Base-by-base conservation (phyloP, 2,888 invertebrate species). In the Oscheius onirici region DNA sequence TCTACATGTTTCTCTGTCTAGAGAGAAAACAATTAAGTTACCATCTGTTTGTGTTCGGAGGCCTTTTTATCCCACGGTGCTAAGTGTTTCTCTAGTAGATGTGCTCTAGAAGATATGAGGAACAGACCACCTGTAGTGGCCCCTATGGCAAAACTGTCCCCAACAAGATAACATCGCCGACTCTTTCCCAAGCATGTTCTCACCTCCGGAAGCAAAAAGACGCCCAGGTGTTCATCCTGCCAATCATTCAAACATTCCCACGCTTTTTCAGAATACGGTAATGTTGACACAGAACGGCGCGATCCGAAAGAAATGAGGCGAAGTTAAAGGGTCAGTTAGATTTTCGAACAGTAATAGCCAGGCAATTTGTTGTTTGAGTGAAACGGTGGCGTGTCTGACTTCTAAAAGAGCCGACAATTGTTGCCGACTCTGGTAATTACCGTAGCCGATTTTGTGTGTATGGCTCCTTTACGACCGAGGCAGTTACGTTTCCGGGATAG, bases 361-460 rank as follows among this genome's bases (percentile, higher is more conserved):
- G 8, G 34, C 34, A 34, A 22, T 49, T 22, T 15, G 49, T n/a
- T n/a, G n/a, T n/a, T 46, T 15, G 46, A 20, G 10, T 17, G 49
- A 49, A 49, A 49, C 49, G 49, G 49, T 49, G 49, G 8, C 49
- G 17, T 46, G 3, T 26, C 60, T 8, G 43, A 41, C 20, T 51
- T 26, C 26, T n/a, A 63, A 63, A 63, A 49, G 63, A 63, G 63
- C 63, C 63, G 63, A 24, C 63, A 28, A 63, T 49, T 63, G 61
- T 61, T 58, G 60, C 43, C 60, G 43, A 49, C 49, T 49, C n/a
- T 22, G 63, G 63, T 63, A 63, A 63, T 63, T 63, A 63, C 63
- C 20, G 49, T 49, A 46, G 60, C 63, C 46, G 34, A 28, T 49
- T 28, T 60, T 60, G 60, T 34, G 34, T 34, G 34, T 34, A 8